Evolutionary conservation across 1,140 invertebrate genomes (phyloP).

Genomic region (Bursaphelenchus mucronatus): DNA sequence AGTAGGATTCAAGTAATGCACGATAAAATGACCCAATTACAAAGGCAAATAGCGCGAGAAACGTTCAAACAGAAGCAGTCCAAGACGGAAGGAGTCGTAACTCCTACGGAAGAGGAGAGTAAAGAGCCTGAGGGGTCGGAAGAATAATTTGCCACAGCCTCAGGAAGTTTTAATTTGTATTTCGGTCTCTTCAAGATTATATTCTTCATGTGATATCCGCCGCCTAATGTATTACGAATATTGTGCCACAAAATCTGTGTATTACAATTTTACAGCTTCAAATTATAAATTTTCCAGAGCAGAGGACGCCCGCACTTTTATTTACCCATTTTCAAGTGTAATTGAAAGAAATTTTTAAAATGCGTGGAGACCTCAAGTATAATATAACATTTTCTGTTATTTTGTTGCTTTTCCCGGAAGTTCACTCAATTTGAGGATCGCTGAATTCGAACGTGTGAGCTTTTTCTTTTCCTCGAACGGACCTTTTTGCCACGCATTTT

Average conservation of each 20-base stretch:
- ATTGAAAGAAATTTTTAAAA: background rate
- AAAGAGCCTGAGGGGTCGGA: background rate
- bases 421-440: too few relatives aligned
- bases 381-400: background rate
- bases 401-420: background rate
- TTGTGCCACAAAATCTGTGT: background rate
- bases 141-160: background rate
- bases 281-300: too few relatives aligned
- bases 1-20: conserved; percentile 31
- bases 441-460: too few relatives aligned
- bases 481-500: background rate
- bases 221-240: background rate
- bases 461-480: background rate
- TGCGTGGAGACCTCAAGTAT: background rate
- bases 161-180: background rate
- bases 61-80: conserved; percentile 44
- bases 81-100: background rate
- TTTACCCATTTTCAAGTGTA: conserved; percentile 1
- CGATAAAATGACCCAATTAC: conserved; percentile 43
- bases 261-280: background rate
- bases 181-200: background rate
- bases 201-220: background rate
- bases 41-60: conserved; percentile 41
- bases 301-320: background rate
- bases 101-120: background rate